Evolutionary conservation across 2,113 vertebrate genomes (phyloP).

Genomic region (Struthio camelus): DNA sequence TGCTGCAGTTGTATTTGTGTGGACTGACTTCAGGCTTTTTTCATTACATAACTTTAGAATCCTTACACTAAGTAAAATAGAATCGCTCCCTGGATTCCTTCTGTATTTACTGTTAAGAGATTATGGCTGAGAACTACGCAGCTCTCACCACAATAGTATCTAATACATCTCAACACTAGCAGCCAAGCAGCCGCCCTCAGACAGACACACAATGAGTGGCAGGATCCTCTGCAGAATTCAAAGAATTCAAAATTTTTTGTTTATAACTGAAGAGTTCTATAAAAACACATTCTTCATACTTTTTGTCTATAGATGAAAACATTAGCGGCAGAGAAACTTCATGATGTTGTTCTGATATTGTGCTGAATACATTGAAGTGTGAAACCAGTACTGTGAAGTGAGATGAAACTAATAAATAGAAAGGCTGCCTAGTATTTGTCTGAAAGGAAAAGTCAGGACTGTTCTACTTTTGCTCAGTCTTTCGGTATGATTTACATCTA

Average conservation of each 20-base stretch:
- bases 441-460: neutral
- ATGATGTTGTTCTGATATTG: neutral
- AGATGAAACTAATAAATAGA: neutral
- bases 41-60: neutral
- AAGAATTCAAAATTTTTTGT: neutral
- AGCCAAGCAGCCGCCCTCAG: neutral
- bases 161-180: neutral
- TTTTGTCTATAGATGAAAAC: neutral
- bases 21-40: neutral
- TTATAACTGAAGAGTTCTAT: neutral
- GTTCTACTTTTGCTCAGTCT: conserved; percentile 41
- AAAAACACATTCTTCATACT: neutral
- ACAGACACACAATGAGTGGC: fast-evolving
- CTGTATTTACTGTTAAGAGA: neutral
- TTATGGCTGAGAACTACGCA: neutral
- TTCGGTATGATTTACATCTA: conserved; percentile 29
- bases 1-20: too few relatives aligned
- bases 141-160: neutral
- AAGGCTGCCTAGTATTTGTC: neutral
- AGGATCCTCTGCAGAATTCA: neutral
- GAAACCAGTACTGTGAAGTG: neutral
- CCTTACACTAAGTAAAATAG: neutral
- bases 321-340: neutral
- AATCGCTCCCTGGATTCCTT: neutral
- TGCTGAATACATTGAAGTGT: neutral